Conservation (phyloP, 1,140 invertebrate genomes). For the Calliphora vicina region DNA sequence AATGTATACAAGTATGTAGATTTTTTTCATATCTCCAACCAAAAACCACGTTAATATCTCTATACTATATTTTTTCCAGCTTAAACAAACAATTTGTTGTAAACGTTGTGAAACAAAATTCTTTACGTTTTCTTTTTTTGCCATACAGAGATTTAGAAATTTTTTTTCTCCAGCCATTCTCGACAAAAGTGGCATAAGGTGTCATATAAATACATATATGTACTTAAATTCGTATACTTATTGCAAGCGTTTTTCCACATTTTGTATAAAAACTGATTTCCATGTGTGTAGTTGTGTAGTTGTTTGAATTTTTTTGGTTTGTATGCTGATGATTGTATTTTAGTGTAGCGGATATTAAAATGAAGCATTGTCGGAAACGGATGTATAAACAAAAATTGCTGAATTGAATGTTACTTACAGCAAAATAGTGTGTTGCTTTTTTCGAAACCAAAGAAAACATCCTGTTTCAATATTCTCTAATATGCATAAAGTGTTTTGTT, state of each 20-base stretch:
- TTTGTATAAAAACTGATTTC: not conserved
- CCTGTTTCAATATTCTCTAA: slow-evolving; percentile 21
- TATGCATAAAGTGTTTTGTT: not conserved
- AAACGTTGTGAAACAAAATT: not conserved
- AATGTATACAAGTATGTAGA: too few relatives aligned
- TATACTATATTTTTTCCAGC: not conserved
- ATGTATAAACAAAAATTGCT: slow-evolving; percentile 30
- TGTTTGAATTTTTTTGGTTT: too few relatives aligned
- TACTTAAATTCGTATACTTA: not conserved
- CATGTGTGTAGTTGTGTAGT: too few relatives aligned
- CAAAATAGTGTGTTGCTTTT: not conserved
- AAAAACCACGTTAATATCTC: slow-evolving; percentile 5
- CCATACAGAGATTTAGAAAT: not conserved
- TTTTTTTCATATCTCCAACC: too few relatives aligned
- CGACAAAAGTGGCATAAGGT: not conserved
- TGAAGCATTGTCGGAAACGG: slow-evolving; percentile 29
- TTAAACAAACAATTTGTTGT: slow-evolving; percentile 19
- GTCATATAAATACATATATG: slow-evolving; percentile 5
- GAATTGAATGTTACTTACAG: slow-evolving; percentile 28
- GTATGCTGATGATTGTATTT: not conserved
- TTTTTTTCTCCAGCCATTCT: not conserved
- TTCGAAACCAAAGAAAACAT: not conserved
- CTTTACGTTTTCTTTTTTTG: not conserved
- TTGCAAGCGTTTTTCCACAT: not conserved
- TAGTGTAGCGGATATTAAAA: slow-evolving; percentile 11